Percentiles rank a stretch among this genome's conserved stretches.
Evolutionary conservation across 2,888 invertebrate genomes (phyloP).

Genomic region (Norana najaformis): DNA sequence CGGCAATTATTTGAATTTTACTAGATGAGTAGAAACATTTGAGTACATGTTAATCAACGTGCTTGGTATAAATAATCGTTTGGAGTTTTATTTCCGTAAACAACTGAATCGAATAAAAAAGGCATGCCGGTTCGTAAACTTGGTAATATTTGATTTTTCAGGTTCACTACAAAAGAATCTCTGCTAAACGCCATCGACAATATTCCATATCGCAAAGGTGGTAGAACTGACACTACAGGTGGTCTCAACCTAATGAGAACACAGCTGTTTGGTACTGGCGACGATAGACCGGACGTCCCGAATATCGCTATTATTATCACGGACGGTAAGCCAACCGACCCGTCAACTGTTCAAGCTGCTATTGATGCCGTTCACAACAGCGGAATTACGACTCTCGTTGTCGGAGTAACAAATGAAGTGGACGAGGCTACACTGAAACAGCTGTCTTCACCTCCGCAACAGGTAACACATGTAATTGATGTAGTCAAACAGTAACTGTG

Average conservation of each 20-base stretch:
- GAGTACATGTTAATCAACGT: too few relatives aligned
- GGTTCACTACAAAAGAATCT: background rate
- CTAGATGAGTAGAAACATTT: too few relatives aligned
- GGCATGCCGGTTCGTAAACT: too few relatives aligned
- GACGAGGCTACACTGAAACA: background rate
- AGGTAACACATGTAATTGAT: too few relatives aligned
- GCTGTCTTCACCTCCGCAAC: conserved; percentile 17
- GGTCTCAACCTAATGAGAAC: conserved; percentile 19
- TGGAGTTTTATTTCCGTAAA: too few relatives aligned
- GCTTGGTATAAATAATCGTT: too few relatives aligned
- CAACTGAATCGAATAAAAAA: too few relatives aligned
- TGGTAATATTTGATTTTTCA: too few relatives aligned
- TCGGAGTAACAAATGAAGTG: conserved; percentile 16
- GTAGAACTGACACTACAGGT: conserved; percentile 17
- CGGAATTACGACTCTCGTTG: background rate
- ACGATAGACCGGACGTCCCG: background rate
- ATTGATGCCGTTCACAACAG: background rate
- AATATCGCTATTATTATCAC: background rate
- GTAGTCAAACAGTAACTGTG: too few relatives aligned
- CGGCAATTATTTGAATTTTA: too few relatives aligned
- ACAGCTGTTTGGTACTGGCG: background rate
- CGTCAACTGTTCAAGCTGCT: conserved; percentile 1
- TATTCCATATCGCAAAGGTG: background rate
- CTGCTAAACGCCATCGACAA: background rate
- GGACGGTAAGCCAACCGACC: conserved; percentile 18